Evolutionary conservation across 2,888 invertebrate genomes (phyloP), one percentile per base, ranked within the genome.

Genomic region (Drosophila nr. perissopoda): DNA sequence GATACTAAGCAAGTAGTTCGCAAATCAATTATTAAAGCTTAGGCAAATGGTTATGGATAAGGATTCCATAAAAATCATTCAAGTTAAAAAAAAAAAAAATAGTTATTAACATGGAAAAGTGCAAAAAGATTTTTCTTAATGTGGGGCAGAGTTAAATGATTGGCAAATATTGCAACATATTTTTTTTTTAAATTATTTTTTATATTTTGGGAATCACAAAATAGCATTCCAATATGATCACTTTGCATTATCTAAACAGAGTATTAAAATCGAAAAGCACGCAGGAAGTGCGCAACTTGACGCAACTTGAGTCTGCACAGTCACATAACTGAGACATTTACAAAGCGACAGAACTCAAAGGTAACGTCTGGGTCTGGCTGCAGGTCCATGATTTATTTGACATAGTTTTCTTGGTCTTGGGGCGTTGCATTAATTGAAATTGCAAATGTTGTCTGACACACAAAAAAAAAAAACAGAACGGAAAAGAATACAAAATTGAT

Each of bases 371-470:
- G 33, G 58, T 57, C 48, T 42, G 51, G 34, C 33, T 53, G 63
- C 60, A 57, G 51, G 64, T 77, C 73, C 78, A 80, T 91, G 92
- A 91, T 92, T 91, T 91, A 91, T 91, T 84, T 91, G 87, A 89
- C 90, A 90, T 81, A 91, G 79, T 90, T 89, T 79, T 74, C 52
- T 75, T 25, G 65, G 68, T 77, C 71, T 69, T 49, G 64, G 82
- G 90, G 90, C 90, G 86, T 89, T 87, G 86, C 82, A 86, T 90
- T 91, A 90, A 90, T 88, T 90, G 82, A 90, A 91, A 90, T 90
- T 89, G 91, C 90, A 90, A 90, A 91, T 91, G 74, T 72, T 71
- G 73, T 52, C 61, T 56, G 63, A 72, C 29, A 21, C n/a, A 40
- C 16, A n/a, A 11, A 34, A 36, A 13, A 33, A 3, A n/a, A 40